A percentile compares a stretch with the other conserved stretches of the same genome.
Conservation (phyloP, 2,888 invertebrate species). For the Chrysodeixis includens region DNA sequence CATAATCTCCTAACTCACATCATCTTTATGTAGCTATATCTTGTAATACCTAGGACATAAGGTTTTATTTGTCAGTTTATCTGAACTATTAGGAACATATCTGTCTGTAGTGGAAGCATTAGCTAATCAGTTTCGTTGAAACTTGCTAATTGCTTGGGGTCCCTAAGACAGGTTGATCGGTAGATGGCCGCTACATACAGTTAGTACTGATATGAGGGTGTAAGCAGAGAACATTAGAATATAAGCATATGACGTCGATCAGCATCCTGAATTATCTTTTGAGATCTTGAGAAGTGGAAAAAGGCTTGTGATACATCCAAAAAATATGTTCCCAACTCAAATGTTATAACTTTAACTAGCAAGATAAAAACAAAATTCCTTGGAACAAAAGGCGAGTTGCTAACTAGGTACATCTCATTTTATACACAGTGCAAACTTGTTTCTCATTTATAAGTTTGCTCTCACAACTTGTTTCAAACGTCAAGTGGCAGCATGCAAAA, state of each 20-base stretch:
- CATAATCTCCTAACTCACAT: too few relatives aligned
- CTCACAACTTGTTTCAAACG: conserved; percentile 7
- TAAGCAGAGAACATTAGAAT: too few relatives aligned
- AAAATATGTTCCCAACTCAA: not conserved
- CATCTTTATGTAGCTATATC: too few relatives aligned
- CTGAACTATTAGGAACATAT: not conserved
- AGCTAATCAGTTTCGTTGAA: not conserved
- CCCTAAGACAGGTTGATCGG: not conserved
- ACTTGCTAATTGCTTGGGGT: not conserved
- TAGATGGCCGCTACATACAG: not conserved
- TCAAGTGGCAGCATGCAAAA: not conserved
- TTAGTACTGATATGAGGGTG: too few relatives aligned
- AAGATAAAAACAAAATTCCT: not conserved
- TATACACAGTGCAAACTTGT: conserved; percentile 6
- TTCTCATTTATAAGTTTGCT: conserved; percentile 7
- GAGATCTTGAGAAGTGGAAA: too few relatives aligned
- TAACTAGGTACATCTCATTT: conserved; percentile 5
- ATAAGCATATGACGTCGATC: too few relatives aligned
- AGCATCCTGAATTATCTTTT: too few relatives aligned
- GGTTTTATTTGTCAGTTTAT: not conserved
- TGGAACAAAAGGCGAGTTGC: not conserved
- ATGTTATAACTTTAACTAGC: not conserved
- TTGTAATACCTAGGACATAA: not conserved
- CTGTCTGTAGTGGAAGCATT: not conserved
- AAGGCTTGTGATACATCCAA: too few relatives aligned